Evolutionary conservation across 1,140 invertebrate species (phyloP).

Genomic region (Solenopsis invicta): DNA sequence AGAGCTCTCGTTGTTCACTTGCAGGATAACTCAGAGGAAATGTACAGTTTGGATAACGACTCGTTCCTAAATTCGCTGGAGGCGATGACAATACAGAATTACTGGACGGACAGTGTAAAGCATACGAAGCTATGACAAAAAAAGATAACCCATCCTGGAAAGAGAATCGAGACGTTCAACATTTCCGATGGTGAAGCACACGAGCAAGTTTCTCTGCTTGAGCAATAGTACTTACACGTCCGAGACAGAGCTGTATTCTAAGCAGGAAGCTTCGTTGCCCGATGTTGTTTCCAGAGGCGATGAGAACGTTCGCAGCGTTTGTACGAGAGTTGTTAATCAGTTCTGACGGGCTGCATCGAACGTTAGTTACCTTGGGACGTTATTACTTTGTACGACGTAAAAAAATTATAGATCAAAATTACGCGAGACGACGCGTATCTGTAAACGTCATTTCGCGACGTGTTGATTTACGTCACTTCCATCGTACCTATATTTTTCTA

Average conservation of each 20-base stretch:
- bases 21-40: constrained; percentile 96
- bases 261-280: constrained; percentile 1
- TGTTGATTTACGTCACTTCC: constrained; percentile 68
- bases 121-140: constrained; percentile 94
- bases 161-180: constrained; percentile 72
- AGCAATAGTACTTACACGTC: constrained; percentile 71
- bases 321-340: constrained; percentile 28
- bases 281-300: neutral
- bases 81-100: constrained; percentile 97
- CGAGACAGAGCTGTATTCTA: constrained; percentile 44
- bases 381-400: constrained; percentile 29
- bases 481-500: constrained; percentile 75
- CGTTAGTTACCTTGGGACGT: constrained; percentile 32
- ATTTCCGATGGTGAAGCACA: constrained; percentile 73
- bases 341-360: neutral
- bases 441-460: constrained; percentile 42
- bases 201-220: constrained; percentile 74
- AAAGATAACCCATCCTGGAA: constrained; percentile 72
- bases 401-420: constrained; percentile 52
- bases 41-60: constrained; percentile 97
- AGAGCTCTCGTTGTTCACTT: constrained; percentile 64
- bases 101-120: constrained; percentile 96
- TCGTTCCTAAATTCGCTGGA: constrained; percentile 96
- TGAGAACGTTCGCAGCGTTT: neutral
- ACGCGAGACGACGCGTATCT: constrained; percentile 23